phyloP scores from a whole-genome alignment of 1,140 invertebrate genomes.

The Ceratitis capitata region DNA sequence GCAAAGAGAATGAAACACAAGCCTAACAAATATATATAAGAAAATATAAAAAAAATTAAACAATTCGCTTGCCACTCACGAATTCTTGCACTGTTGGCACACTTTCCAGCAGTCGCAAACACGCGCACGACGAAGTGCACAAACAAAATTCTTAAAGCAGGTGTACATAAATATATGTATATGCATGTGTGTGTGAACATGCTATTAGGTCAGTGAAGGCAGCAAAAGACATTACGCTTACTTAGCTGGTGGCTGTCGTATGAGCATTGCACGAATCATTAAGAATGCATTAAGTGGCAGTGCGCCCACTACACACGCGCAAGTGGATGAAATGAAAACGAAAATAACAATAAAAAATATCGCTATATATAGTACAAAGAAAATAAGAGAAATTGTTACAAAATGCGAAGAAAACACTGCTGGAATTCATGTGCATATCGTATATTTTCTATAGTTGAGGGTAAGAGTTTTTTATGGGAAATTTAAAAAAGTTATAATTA shows the following conservation, averaged over 20 bases:
- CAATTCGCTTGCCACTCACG: background rate
- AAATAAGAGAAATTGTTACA: background rate
- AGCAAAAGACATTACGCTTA: background rate
- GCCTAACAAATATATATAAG: background rate
- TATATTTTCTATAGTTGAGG: no score
- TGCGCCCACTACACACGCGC: background rate
- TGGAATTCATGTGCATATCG: background rate
- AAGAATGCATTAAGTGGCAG: conserved; percentile 5
- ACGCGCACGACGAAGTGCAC: background rate
- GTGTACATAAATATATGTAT: background rate
- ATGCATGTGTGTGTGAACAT: background rate
- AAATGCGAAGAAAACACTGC: background rate
- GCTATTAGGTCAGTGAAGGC: background rate
- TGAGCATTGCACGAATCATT: background rate
- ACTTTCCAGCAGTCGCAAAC: background rate
- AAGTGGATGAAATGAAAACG: background rate
- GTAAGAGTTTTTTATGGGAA: no score
- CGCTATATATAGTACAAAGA: background rate
- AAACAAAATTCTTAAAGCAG: background rate
- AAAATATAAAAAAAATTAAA: background rate
- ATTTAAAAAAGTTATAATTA: no score
- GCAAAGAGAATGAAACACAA: no score
- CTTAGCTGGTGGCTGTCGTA: background rate
- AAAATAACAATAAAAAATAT: background rate
- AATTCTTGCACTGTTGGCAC: background rate